Base-by-base conservation (phyloP, 1,140 invertebrate species). In the Homarus americanus region DNA sequence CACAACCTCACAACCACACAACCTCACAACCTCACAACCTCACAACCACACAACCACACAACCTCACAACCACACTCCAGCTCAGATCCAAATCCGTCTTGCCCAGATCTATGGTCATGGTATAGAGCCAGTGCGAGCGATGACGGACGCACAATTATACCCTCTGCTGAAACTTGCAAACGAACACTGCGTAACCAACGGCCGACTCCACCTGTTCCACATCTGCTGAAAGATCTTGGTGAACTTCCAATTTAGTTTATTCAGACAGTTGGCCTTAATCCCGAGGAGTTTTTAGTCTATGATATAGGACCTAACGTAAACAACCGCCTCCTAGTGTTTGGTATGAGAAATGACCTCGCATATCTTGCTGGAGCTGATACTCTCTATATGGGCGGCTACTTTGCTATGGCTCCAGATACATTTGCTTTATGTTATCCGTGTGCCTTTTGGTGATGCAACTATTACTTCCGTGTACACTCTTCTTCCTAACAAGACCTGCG, bases 321-420 rank as follows among this genome's bases (percentile, higher is more conserved):
- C 49, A 92, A 92, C 78, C 88, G 82, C 80, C 86, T 91, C 24
- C n/a, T 92, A 84, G 82, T 92, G 41, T 86, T 91, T 82, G 63
- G 80, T 80, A 85, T 82, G 28, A 38, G 66, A 36, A 36, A 83
- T 72, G 79, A 72, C 66, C 69, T 92, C 40, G 41, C 49, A 78
- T 32, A 32, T 44, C 69, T 92, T 73, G 80, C 91, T 92, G 63
- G 24, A 63, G 85, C 63, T 69, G 66, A 72, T 40, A 92, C 85
- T 44, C 44, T 80, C 0, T 93, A 89, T 75, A 93, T 91, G 87
- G 83, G 87, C 40, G 83, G 84, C 40, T 92, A 76, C 66, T 91
- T 93, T 38, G 34, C 86, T 80, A 85, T 87, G 66, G 78, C 87
- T 69, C 91, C 82, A 90, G 82, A 92, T 58, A 58, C 83, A 41